A percentile compares a stretch with the other conserved stretches of the same genome.
Evolutionary conservation across 1,140 invertebrate genomes (phyloP).

Genomic region (Goniozus legneri): DNA sequence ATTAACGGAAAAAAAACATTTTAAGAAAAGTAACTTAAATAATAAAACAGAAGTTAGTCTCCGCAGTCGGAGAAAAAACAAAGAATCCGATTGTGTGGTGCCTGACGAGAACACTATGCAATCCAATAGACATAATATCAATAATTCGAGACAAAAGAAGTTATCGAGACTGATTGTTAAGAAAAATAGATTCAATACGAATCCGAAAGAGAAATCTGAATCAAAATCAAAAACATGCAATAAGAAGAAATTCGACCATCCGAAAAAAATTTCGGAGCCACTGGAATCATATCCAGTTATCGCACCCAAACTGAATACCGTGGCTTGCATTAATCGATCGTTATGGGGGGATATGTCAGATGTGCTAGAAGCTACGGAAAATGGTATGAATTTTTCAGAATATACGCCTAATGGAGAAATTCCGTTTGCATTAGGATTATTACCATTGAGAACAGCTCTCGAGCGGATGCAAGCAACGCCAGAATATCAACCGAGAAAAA

Average conservation of each 20-base stretch:
- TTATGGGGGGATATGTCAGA: constrained; percentile 53
- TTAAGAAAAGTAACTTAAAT: constrained; percentile 23
- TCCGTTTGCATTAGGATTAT: constrained; percentile 52
- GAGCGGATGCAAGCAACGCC: constrained; percentile 53
- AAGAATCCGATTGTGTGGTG: constrained; percentile 32
- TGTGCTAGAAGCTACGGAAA: constrained; percentile 32
- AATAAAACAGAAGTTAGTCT: constrained; percentile 22
- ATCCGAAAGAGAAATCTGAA: constrained; percentile 8
- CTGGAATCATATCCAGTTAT: not conserved
- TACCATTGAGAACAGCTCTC: constrained; percentile 50
- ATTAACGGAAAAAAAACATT: constrained; percentile 15
- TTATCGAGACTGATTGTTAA: constrained; percentile 24
- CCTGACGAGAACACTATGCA: constrained; percentile 24
- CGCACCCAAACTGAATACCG: constrained; percentile 20
- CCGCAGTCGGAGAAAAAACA: constrained; percentile 34
- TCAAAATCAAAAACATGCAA: constrained; percentile 11
- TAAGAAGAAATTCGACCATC: constrained; percentile 16
- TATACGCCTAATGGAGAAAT: constrained; percentile 47
- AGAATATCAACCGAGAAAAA: constrained; percentile 54
- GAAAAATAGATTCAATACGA: constrained; percentile 16
- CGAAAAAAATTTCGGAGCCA: not conserved
- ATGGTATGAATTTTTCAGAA: constrained; percentile 27
- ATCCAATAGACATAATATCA: constrained; percentile 19
- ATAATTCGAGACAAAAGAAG: constrained; percentile 25
- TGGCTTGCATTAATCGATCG: constrained; percentile 41